A percentile compares a stretch with the other conserved stretches of the same genome.
phyloP scores from a whole-genome alignment of 1,140 invertebrate genomes.

The Chlorops oryzae region DNA sequence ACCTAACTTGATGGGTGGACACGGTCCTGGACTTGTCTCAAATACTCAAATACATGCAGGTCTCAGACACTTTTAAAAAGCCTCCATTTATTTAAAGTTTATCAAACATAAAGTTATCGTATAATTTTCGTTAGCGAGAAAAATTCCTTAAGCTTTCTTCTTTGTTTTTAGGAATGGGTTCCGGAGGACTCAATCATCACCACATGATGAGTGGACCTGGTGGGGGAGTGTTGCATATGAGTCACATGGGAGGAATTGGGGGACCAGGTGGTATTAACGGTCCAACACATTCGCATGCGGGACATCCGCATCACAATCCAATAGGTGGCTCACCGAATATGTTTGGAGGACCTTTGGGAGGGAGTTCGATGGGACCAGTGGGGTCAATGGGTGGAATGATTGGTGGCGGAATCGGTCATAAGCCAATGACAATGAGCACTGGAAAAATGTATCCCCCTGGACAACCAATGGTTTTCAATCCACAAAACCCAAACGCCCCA shows the following conservation, averaged over 20 bases:
- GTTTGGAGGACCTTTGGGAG: conserved; percentile 33
- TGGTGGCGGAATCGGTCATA: conserved; percentile 33
- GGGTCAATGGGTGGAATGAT: conserved; percentile 51
- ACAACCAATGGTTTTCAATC: conserved; percentile 96
- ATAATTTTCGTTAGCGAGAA: too few relatives aligned
- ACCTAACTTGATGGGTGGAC: conserved; percentile 14
- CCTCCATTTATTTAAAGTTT: too few relatives aligned
- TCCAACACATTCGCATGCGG: conserved; percentile 31
- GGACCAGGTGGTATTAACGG: conserved; percentile 30
- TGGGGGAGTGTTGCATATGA: conserved; percentile 33
- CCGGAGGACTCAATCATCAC: conserved; percentile 22
- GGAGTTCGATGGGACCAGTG: conserved; percentile 24
- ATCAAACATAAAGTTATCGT: too few relatives aligned
- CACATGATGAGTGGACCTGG: conserved; percentile 38
- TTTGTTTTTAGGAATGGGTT: too few relatives aligned
- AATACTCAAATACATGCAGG: too few relatives aligned
- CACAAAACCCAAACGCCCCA: conserved; percentile 95
- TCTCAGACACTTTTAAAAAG: too few relatives aligned
- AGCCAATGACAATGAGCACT: conserved; percentile 75
- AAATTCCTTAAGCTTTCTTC: too few relatives aligned
- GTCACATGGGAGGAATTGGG: conserved; percentile 29
- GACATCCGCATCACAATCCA: conserved; percentile 19
- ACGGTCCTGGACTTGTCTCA: conserved; percentile 8
- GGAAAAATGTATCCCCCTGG: conserved; percentile 92
- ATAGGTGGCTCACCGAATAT: conserved; percentile 27